Conservation (phyloP, 2,113 vertebrate species). For the Nerophis ophidion region DNA sequence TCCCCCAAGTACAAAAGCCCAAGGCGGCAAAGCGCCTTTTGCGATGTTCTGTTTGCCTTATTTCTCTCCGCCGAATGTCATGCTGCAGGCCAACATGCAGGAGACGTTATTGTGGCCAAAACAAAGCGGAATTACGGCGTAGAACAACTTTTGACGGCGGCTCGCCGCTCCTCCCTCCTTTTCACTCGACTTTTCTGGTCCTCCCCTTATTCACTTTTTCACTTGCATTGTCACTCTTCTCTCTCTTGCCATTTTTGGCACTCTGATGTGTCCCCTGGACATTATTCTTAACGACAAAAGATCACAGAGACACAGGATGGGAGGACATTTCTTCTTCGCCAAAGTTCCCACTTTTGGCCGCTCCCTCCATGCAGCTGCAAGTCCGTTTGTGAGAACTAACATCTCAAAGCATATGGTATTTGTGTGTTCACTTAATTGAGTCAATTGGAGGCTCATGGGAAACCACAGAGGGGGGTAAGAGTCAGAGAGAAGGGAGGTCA, state of each 20-base stretch:
- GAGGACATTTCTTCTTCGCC: slow-evolving; percentile 5
- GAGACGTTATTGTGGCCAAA: slow-evolving; percentile 53
- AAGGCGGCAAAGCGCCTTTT: slow-evolving; percentile 84
- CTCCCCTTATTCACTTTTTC: slow-evolving; percentile 32
- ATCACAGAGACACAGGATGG: slow-evolving; percentile 10
- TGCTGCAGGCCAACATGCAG: slow-evolving; percentile 28
- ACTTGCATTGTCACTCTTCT: slow-evolving; percentile 19
- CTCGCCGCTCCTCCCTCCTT: slow-evolving; percentile 48
- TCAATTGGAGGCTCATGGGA: slow-evolving; percentile 67
- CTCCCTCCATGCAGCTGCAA: slow-evolving; percentile 19
- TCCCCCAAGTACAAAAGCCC: slow-evolving; percentile 67
- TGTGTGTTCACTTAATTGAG: slow-evolving; percentile 70
- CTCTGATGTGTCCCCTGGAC: slow-evolving; percentile 33
- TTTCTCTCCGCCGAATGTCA: slow-evolving; percentile 41
- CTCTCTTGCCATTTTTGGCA: slow-evolving; percentile 25
- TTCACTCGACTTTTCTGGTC: slow-evolving; percentile 47
- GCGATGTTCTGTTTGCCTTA: slow-evolving; percentile 64
- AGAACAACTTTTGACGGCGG: slow-evolving; percentile 47
- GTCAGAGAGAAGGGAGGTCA: slow-evolving; percentile 59
- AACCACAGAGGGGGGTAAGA: slow-evolving; percentile 62
- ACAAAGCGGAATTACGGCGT: slow-evolving; percentile 40
- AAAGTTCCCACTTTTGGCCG: not conserved
- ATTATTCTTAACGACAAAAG: slow-evolving; percentile 14
- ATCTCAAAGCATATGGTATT: slow-evolving; percentile 57
- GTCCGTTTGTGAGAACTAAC: slow-evolving; percentile 40